Conservation (phyloP, 2,888 invertebrate species). For the Andrena hattorfiana region DNA sequence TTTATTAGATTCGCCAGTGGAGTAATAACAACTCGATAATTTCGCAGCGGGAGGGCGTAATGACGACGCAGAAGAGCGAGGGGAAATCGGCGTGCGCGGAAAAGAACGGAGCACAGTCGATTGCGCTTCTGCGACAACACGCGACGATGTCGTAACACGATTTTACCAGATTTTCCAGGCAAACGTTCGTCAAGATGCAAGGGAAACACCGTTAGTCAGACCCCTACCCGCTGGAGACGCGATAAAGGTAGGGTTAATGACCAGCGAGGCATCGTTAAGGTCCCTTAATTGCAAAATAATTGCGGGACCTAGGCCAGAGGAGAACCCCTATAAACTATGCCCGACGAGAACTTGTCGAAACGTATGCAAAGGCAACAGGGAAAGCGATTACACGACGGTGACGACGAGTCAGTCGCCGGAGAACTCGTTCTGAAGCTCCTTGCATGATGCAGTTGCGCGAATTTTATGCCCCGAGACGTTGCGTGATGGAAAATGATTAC, state of each 20-base stretch:
- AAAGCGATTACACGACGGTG: neutral
- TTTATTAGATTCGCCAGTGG: constrained; percentile 83
- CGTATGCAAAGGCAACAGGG: constrained; percentile 12
- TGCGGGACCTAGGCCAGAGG: constrained; percentile 9
- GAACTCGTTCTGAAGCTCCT: constrained; percentile 10
- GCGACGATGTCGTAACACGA: constrained; percentile 36
- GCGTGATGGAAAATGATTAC: constrained; percentile 53
- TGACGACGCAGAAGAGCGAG: constrained; percentile 35
- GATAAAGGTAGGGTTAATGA: constrained; percentile 25
- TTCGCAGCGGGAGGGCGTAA: constrained; percentile 62
- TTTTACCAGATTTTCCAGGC: constrained; percentile 1
- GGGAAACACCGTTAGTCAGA: neutral
- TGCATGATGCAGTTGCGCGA: neutral
- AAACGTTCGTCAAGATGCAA: neutral
- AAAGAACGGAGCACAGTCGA: constrained; percentile 58
- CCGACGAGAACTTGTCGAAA: constrained; percentile 25
- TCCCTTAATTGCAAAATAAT: constrained; percentile 51
- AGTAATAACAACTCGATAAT: constrained; percentile 69
- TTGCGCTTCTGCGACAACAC: constrained; percentile 62
- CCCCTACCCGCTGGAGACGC: neutral
- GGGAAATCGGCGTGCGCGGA: constrained; percentile 48
- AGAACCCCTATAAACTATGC: neutral
- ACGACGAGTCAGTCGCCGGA: constrained; percentile 12
- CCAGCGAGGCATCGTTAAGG: constrained; percentile 26
- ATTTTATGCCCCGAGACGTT: constrained; percentile 16